Base-by-base conservation (phyloP, 2,888 invertebrate genomes). In the Phengaris alcon region DNA sequence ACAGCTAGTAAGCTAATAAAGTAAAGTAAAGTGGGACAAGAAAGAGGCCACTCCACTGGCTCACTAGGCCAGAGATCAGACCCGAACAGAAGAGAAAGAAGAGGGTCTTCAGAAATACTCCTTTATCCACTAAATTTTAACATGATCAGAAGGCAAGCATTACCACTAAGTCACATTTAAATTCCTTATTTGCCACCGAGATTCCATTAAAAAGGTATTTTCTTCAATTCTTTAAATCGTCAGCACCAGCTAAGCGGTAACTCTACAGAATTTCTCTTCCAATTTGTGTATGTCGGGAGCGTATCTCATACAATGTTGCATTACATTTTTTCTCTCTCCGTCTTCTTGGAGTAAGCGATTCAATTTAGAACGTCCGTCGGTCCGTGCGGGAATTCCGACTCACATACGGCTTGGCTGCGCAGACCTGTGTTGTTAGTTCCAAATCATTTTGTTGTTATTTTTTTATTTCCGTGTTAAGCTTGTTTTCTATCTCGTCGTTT, bases 281-380 rank as follows among this genome's bases (percentile, higher is more conserved):
- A 72, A 72, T 72, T 72, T 72, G 72, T 72, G 72, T 52, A 54
- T 72, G 52, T 72, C 72, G 51, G 22, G 22, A 72, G 54, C 72
- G 52, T 72, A 72, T 72, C 72, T 72, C 54, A 52, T 70, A 54
- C 72, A 72, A 75, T 77, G 76, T 77, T 76, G 74, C 75, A 54
- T 75, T 73, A 46, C 69, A 75, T 76, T 77, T 76, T 78, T 78
- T 77, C 75, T 74, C 76, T 69, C 68, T 46, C 74, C 74, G 51
- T 73, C 76, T 68, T 76, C 70, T 77, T 55, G 79, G 78, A 79
- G 80, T 79, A 82, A 82, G 82, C 83, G 82, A 84, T 84, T 84
- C 83, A 83, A 85, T 85, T 84, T 82, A 78, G 83, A 83, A 82
- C 79, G 81, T 81, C 83, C 79, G 80, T 79, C 80, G 79, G 79